These are phyloP conservation scores for Lycocorax pyrrhopterus DNA, from an alignment of 2,113 vertebrate genomes.

Conservation along the genomic window DNA sequence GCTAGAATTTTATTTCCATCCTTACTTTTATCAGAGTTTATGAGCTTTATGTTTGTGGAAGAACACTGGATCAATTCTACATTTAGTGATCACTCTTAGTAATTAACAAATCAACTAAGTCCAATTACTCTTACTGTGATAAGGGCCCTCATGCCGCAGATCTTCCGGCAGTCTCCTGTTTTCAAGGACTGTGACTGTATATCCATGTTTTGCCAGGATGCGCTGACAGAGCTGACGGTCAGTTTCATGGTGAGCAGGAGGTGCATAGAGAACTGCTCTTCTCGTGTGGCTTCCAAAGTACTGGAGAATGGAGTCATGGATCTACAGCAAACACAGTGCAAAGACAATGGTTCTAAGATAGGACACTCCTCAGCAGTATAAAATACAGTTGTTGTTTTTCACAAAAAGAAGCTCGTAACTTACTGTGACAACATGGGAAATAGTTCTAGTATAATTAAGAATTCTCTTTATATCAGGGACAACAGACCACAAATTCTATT, in stretches of 20 bases:
- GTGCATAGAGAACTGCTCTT: conserved; percentile 75
- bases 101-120: background rate
- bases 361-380: background rate
- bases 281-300: conserved; percentile 19
- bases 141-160: conserved; percentile 1
- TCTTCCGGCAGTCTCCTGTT: conserved; percentile 59
- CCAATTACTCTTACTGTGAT: conserved; percentile 59
- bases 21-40: background rate
- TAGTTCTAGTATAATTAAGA: background rate
- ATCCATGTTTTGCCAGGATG: conserved; percentile 76
- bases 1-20: background rate
- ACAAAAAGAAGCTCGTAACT: background rate
- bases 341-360: background rate
- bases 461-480: background rate
- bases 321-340: conserved; percentile 60
- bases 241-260: conserved; percentile 30
- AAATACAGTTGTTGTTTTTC: background rate
- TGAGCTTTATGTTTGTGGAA: background rate
- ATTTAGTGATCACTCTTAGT: background rate
- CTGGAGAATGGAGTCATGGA: conserved; percentile 37
- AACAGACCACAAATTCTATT: background rate
- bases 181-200: conserved; percentile 71
- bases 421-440: background rate
- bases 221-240: conserved; percentile 77
- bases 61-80: background rate